These are phyloP conservation scores for Thamnophis elegans DNA, from an alignment of 2,797 vertebrate species.

Conservation along the genomic window DNA sequence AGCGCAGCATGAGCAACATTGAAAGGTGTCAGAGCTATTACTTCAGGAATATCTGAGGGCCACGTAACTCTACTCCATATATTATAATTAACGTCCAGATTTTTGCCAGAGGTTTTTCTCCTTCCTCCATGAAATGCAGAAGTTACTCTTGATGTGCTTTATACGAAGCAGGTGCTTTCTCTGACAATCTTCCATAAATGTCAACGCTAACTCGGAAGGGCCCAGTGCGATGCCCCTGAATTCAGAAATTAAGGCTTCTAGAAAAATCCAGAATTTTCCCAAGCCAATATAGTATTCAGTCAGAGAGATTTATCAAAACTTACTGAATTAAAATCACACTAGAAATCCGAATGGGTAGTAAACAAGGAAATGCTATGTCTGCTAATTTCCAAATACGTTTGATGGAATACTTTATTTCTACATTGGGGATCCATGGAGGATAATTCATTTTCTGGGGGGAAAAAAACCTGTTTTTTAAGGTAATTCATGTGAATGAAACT, in stretches of 20 bases:
- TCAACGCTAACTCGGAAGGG: neutral
- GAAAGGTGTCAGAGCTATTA: neutral
- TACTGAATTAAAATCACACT: neutral
- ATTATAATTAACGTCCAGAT: neutral
- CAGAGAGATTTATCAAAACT: neutral
- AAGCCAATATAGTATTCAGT: neutral
- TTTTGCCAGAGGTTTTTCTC: neutral
- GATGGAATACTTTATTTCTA: neutral
- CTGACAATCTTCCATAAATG: neutral
- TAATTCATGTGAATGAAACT: accelerated
- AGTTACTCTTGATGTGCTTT: neutral
- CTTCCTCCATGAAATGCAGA: neutral
- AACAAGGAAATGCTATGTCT: neutral
- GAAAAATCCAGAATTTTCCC: neutral
- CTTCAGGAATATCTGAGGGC: neutral
- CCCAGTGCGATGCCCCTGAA: neutral
- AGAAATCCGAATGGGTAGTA: neutral
- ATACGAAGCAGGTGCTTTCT: neutral
- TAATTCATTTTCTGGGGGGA: neutral
- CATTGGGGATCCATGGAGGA: neutral
- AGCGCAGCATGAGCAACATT: neutral
- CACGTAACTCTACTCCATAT: neutral
- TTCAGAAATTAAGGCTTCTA: neutral
- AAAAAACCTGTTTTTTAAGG: neutral
- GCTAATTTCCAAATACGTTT: neutral